Evolutionary conservation across 2,113 vertebrate species (phyloP), one percentile per base, ranked within the genome.

Genomic region (Percopsis transmontana): DNA sequence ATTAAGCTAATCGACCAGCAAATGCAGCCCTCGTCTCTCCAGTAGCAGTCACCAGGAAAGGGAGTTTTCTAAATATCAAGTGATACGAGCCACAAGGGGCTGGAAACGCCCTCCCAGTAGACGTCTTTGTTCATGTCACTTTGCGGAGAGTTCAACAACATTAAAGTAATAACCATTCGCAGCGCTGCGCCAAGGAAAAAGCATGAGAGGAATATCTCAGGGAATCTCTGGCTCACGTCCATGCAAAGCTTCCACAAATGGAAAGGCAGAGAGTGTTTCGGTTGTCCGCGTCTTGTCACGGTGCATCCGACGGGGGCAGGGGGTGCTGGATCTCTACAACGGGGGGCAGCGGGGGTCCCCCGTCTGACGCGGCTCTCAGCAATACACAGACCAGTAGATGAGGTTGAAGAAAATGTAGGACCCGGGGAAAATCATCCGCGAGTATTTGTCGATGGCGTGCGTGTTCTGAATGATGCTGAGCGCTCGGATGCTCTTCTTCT

Each of bases 361-460:
- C 4, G 58, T 27, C 19, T 23, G 39, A 21, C 15, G 47, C 7
- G n/a, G n/a, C 5, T 23, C 38, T 92, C 94, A 98, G 91, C 95
- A 96, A 88, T 98, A 98, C 6, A 96, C 95, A 3, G 93, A 96
- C 97, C 97, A 99, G 80, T 99, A 99, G 89, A 98, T 94, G 65
- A 99, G 91, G 85, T 99, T 99, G 89, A 99, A 99, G 89, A 98
- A 92, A 83, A 99, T 97, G 79, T 95, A 99, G 0, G 94, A 94
- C 38, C 94, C 96, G 16, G 97, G 97, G 65, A 99, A 99, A 86
- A 98, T 94, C 89, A 96, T 75, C 73, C 96, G 92, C 33, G 96
- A 99, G 85, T 97, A 98, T 71, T 95, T 98, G 83, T 99, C 97
- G 13, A 98, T 98, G 58, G 94, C 88, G 0, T 99, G 97, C 2